Conservation (phyloP, 2,888 invertebrate species). For the Archips xylosteana region DNA sequence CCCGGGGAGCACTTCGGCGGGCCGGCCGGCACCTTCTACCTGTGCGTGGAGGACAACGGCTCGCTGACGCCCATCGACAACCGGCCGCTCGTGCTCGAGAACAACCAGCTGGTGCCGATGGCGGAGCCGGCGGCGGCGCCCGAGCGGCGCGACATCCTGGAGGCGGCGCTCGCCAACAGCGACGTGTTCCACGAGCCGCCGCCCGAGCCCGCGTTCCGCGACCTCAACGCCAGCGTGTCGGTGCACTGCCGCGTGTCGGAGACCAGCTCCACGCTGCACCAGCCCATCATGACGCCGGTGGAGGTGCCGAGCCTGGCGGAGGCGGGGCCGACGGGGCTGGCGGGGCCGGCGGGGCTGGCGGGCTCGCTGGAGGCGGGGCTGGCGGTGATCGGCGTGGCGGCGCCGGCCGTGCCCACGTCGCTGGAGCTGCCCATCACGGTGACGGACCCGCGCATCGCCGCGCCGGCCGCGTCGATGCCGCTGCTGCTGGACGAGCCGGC, state of each 20-base stretch:
- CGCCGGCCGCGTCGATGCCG: slow-evolving; percentile 86
- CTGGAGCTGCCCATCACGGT: slow-evolving; percentile 91
- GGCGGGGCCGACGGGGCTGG: slow-evolving; percentile 61
- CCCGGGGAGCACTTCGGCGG: slow-evolving; percentile 91
- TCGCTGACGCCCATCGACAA: slow-evolving; percentile 90
- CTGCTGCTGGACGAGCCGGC: slow-evolving; percentile 79
- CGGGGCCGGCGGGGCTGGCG: slow-evolving; percentile 61
- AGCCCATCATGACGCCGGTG: slow-evolving; percentile 93
- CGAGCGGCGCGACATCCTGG: slow-evolving; percentile 89
- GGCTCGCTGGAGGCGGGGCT: slow-evolving; percentile 83
- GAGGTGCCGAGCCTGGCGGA: slow-evolving; percentile 88
- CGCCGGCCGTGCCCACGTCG: slow-evolving; percentile 87
- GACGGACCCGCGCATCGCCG: slow-evolving; percentile 90
- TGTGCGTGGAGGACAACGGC: slow-evolving; percentile 90
- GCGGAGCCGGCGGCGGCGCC: slow-evolving; percentile 64
- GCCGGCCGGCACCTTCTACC: slow-evolving; percentile 89
- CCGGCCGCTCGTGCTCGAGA: slow-evolving; percentile 85
- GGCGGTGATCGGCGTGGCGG: slow-evolving; percentile 85
- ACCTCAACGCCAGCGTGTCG: slow-evolving; percentile 84
- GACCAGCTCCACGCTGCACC: slow-evolving; percentile 90
- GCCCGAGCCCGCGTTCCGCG: slow-evolving; percentile 85
- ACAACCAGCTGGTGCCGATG: slow-evolving; percentile 81
- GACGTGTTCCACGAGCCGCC: slow-evolving; percentile 88
- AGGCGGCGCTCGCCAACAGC: slow-evolving; percentile 91
- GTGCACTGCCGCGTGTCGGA: slow-evolving; percentile 88